Evolutionary conservation across 2,113 vertebrate species (phyloP), one percentile per base, ranked within the genome.

Genomic region (Phalacrocorax brasilianus): DNA sequence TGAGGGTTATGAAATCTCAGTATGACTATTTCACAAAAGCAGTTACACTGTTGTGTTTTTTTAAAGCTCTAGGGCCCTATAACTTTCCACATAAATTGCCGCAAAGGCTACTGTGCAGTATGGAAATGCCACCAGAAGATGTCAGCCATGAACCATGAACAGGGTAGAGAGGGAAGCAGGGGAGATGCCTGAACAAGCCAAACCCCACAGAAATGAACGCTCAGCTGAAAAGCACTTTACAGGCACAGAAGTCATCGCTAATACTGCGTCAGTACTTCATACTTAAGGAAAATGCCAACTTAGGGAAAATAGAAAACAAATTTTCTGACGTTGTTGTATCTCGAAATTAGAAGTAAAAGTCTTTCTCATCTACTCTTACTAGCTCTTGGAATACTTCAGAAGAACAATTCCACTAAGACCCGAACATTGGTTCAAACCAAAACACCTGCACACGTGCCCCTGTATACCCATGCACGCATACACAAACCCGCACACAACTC

Each of bases 101-200:
- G 1, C 5, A 13, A 27, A 40, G 33, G 20, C 33, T 62, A 3
- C 15, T 5, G 23, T 97, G 98, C 55, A 97, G 32, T 97, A 49
- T 1, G 61, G 75, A 77, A 92, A 58, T 23, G 68, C 56, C 71
- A 95, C 96, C 98, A 97, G 97, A 44, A 98, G 98, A 91, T 98
- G 98, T 96, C 98, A 98, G 97, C 40, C 97, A 76, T 8, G 96
- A 66, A 59, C 93, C 59, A 17, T 4, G 79, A 95, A 85, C 56
- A 47, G 19, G 45, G 45, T 20, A 19, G 45, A 20, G 13, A 1
- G 24, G 14, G 18, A 2, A 2, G 18, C 27, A 32, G 12, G 24
- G 67, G 35, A 7, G 16, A 5, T 12, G 9, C 6, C 30, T 8
- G 8, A 44, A 17, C 32, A 19, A 30, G 28, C 49, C 77, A 26